These are phyloP conservation scores for Drosophila punjabiensis DNA, from an alignment of 1,140 invertebrate species.

Conservation along the genomic window DNA sequence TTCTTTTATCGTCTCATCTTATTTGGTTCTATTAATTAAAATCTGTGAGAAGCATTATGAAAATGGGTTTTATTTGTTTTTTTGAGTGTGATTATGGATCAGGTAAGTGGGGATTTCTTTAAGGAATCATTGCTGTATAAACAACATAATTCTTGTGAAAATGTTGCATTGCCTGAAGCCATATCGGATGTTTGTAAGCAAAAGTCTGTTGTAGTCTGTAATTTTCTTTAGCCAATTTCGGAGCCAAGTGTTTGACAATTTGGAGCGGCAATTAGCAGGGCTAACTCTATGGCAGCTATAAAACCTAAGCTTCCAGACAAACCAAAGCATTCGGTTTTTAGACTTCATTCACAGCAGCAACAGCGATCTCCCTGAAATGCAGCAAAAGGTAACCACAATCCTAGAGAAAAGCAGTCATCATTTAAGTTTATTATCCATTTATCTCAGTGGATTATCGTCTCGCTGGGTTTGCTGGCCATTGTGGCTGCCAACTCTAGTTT, in stretches of 20 bases:
- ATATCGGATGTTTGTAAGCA: slow-evolving; percentile 22
- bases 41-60: slow-evolving; percentile 37
- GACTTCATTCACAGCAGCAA: not conserved
- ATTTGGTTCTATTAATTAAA: slow-evolving; percentile 64
- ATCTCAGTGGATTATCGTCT: slow-evolving; percentile 37
- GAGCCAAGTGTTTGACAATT: slow-evolving; percentile 50
- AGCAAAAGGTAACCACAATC: slow-evolving; percentile 39
- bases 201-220: slow-evolving; percentile 17
- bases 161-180: slow-evolving; percentile 35
- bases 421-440: not conserved
- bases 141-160: not conserved
- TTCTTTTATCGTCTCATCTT: slow-evolving; percentile 16
- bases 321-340: slow-evolving; percentile 27
- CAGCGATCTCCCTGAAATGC: slow-evolving; percentile 28
- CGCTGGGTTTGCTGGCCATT: slow-evolving; percentile 36
- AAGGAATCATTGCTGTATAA: not conserved
- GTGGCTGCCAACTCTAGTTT: slow-evolving; percentile 24
- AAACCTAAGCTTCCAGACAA: slow-evolving; percentile 18
- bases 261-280: slow-evolving; percentile 39
- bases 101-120: not conserved
- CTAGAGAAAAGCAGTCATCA: fast-evolving
- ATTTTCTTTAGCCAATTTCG: slow-evolving; percentile 56
- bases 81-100: not conserved
- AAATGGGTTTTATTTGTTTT: slow-evolving; percentile 10
- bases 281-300: slow-evolving; percentile 36